phyloP scores from a whole-genome alignment of 2,797 vertebrate species.

The Chrosomus eos region DNA sequence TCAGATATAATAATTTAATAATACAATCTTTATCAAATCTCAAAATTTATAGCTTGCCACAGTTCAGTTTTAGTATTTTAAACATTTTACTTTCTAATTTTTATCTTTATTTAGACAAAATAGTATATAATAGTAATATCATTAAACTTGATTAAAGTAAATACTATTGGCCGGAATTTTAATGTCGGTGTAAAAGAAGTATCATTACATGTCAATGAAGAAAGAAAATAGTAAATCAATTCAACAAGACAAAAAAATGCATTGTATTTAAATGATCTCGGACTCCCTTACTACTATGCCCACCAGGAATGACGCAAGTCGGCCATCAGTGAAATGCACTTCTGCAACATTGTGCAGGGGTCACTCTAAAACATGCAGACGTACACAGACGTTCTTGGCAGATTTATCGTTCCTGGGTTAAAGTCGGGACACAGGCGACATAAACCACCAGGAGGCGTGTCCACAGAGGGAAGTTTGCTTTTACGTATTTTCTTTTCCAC shows the following conservation, averaged over 20 bases:
- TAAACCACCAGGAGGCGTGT: conserved; percentile 58
- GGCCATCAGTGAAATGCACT: conserved; percentile 36
- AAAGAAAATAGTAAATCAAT: conserved; percentile 5
- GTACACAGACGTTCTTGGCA: conserved; percentile 70
- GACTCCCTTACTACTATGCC: conserved; percentile 57
- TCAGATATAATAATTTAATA: not conserved
- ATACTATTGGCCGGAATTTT: not conserved
- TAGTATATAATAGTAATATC: not conserved
- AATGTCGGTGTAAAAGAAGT: not conserved
- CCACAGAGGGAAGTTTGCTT: conserved; percentile 73
- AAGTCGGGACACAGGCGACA: conserved; percentile 59
- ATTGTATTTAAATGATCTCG: conserved; percentile 6
- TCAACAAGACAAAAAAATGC: not conserved
- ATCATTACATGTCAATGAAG: not conserved
- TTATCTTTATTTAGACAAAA: not conserved
- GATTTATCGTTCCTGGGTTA: conserved; percentile 81
- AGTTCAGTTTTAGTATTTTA: not conserved
- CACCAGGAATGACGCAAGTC: conserved; percentile 7
- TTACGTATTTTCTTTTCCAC: conserved; percentile 76
- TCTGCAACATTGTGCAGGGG: conserved; percentile 65
- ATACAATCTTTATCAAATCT: not conserved
- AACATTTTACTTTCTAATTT: not conserved
- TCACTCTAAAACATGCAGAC: conserved; percentile 32
- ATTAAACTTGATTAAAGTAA: not conserved
- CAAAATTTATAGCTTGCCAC: not conserved